Base-by-base conservation (phyloP, 2,888 invertebrate species). In the Synergus gifuensis region DNA sequence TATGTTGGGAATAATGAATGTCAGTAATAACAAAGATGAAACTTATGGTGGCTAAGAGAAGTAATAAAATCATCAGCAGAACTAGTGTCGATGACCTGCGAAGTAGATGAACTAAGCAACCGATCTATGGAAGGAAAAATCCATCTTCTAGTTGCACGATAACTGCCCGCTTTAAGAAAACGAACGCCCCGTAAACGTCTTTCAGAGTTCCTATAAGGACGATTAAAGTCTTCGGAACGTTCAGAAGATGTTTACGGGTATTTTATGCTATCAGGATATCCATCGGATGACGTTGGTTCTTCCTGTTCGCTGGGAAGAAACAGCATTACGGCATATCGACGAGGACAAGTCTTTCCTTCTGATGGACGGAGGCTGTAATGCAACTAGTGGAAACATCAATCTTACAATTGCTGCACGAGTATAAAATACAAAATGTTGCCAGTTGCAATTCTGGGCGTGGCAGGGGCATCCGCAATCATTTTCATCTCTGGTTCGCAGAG, bases 361-460 rank as follows among this genome's bases (percentile, higher is more conserved):
- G 67, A 69, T 18, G 67, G 46, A 69, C 67, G 4, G 67, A 28
- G 67, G 46, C 22, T 44, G 46, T 46, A 67, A 67, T 67, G 46
- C 46, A 69, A 69, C 67, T 69, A 69, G 67, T 46, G 67, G 67
- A 69, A 69, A 46, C 67, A 69, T 69, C 67, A 69, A 69, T 69
- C 46, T 69, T 28, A 46, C 67, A 69, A 44, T 69, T 46, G 28
- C 28, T 46, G 67, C 22, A 16, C 46, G 28, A 69, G 67, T 69
- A 46, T 69, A 69, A 69, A 69, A 46, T 69, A 49, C 67, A 28
- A 69, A 69, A 69, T 28, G 9, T 69, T 69, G 46, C 46, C 46
- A 46, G 67, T 46, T 69, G 28, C 42, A 46, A 69, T 69, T 69
- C 46, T 46, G 46, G 46, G 44, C 44, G 46, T 46, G 67, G 67